phyloP scores from a whole-genome alignment of 2,888 invertebrate genomes.

The Argynnis bischoffii region DNA sequence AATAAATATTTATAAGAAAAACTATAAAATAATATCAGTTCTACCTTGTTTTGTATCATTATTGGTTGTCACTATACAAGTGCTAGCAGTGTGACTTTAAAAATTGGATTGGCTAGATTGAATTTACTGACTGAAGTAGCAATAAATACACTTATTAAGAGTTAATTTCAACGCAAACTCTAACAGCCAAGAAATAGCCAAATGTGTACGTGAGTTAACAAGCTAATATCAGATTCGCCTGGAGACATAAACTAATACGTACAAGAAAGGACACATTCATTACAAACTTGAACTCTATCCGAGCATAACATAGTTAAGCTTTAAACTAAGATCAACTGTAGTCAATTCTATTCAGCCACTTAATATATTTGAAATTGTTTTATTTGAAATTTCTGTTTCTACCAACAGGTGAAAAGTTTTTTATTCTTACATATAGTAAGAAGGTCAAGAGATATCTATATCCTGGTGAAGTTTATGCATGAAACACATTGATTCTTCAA shows the following conservation, averaged over 20 bases:
- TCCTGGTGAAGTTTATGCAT: no score
- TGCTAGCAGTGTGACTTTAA: no score
- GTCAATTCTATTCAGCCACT: slow-evolving; percentile 25
- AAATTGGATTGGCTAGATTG: neutral
- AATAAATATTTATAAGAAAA: no score
- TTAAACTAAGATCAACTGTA: slow-evolving; percentile 35
- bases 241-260: slow-evolving; percentile 39
- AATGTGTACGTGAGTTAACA: slow-evolving; percentile 37
- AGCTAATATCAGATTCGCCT: slow-evolving; percentile 39
- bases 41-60: no score
- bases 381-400: neutral
- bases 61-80: no score
- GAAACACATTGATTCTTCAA: no score
- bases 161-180: slow-evolving; percentile 20
- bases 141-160: slow-evolving; percentile 13
- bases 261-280: slow-evolving; percentile 44
- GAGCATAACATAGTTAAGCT: slow-evolving; percentile 35
- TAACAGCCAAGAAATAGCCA: slow-evolving; percentile 28
- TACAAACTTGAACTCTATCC: slow-evolving; percentile 41
- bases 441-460: no score
- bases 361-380: neutral
- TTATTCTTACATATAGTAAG: no score
- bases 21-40: no score
- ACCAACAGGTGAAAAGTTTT: neutral
- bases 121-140: neutral